Evolutionary conservation across 1,140 invertebrate species (phyloP).

Genomic region (Scylla paramamosain): DNA sequence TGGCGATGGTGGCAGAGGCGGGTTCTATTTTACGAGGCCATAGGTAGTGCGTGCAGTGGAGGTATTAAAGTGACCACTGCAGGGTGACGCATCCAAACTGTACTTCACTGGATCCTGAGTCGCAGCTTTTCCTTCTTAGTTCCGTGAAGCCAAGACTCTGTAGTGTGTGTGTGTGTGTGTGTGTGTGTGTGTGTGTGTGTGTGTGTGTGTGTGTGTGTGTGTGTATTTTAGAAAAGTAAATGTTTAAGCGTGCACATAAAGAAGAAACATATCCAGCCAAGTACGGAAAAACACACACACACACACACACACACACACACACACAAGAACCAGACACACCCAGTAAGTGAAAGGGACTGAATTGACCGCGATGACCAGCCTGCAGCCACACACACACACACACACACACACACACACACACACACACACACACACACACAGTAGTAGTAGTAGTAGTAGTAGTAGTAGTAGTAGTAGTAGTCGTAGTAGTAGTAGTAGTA

Average conservation of each 20-base stretch:
- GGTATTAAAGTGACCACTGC: too few species aligned
- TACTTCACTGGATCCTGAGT: too few species aligned
- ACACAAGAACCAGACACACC: conserved; percentile 59
- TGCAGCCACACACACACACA: conserved; percentile 47
- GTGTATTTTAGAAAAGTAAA: not conserved
- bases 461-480: conserved; percentile 66
- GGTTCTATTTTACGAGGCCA: not conserved
- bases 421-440: conserved; percentile 40
- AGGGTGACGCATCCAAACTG: too few species aligned
- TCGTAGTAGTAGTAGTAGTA: conserved; percentile 69
- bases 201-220: conserved; percentile 40
- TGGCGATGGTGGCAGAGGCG: not conserved
- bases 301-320: conserved; percentile 56
- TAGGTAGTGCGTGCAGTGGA: too few species aligned
- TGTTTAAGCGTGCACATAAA: not conserved
- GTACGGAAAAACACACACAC: conserved; percentile 25
- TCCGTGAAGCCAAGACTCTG: too few species aligned
- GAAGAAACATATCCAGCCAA: not conserved
- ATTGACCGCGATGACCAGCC: conserved; percentile 41
- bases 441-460: conserved; percentile 65
- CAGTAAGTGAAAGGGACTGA: conserved; percentile 60
- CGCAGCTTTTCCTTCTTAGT: too few species aligned
- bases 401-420: conserved; percentile 52
- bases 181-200: conserved; percentile 28
- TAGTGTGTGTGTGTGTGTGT: conserved; percentile 44